Percentiles rank a stretch among this genome's conserved stretches.
These are phyloP conservation scores for Argentina silus DNA, from an alignment of 2,797 vertebrate species.

Conservation along the genomic window DNA sequence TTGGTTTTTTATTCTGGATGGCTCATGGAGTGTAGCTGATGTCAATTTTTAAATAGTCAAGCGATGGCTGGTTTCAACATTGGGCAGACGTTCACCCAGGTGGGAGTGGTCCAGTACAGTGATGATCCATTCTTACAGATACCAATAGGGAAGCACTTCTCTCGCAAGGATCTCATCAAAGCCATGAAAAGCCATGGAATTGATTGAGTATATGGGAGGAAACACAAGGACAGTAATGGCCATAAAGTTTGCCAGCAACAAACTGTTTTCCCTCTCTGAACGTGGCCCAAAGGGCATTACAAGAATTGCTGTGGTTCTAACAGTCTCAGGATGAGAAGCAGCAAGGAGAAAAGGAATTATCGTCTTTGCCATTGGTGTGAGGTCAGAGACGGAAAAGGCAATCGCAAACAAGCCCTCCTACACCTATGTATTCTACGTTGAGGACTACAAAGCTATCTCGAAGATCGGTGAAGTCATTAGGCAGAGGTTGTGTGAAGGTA, in stretches of 20 bases:
- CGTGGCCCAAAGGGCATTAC: conserved; percentile 83
- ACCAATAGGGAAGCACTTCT: conserved; percentile 85
- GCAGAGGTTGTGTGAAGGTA: conserved; percentile 98
- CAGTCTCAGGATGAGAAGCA: conserved; percentile 94
- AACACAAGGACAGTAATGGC: conserved; percentile 94
- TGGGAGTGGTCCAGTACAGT: conserved; percentile 97
- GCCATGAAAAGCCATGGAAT: conserved; percentile 91
- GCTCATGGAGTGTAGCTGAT: conserved; percentile 97
- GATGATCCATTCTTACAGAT: conserved; percentile 93
- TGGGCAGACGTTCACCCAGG: conserved; percentile 94
- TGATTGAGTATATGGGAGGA: conserved; percentile 92
- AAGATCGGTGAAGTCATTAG: conserved; percentile 96
- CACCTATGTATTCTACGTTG: conserved; percentile 94
- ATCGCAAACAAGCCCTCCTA: conserved; percentile 96
- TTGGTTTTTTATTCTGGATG: conserved; percentile 97
- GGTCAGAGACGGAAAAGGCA: conserved; percentile 87
- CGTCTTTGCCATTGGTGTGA: conserved; percentile 95
- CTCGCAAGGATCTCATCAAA: conserved; percentile 81
- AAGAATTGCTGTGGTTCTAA: conserved; percentile 95
- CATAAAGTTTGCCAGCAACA: conserved; percentile 91
- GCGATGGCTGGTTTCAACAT: conserved; percentile 96
- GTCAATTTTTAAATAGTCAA: conserved; percentile 98
- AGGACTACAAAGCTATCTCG: conserved; percentile 96
- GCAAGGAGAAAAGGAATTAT: conserved; percentile 93
- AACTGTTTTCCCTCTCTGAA: conserved; percentile 91